Conservation (phyloP, 2,797 vertebrate genomes). For the Pangasius mekongensis region DNA sequence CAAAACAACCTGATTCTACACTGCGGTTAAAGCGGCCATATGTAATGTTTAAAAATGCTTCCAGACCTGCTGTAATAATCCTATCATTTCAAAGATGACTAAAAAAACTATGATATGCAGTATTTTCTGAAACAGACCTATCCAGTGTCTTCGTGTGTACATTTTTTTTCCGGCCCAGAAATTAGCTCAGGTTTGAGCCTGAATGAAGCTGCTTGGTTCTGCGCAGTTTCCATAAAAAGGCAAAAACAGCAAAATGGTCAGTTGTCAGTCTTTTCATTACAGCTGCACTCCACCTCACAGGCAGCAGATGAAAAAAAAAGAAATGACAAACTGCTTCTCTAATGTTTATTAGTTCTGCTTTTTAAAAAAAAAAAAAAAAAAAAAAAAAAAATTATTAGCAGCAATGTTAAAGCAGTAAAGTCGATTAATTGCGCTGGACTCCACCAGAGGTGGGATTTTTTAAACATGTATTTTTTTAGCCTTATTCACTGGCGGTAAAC, state of each 20-base stretch:
- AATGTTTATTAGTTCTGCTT: neutral
- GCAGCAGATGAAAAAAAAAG: neutral
- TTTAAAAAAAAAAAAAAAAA: neutral
- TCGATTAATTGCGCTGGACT: neutral
- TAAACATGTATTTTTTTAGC: neutral
- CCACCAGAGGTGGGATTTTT: neutral
- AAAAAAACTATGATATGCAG: neutral
- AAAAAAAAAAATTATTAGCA: neutral
- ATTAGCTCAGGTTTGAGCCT: neutral
- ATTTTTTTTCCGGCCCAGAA: neutral
- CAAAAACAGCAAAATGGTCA: neutral
- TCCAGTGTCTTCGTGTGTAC: neutral
- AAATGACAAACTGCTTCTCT: neutral
- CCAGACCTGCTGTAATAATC: too few relatives aligned
- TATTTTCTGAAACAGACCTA: neutral
- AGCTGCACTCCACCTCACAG: neutral
- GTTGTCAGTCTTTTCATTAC: neutral
- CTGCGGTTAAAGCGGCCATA: neutral
- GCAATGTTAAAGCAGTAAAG: neutral
- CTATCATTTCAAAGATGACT: neutral
- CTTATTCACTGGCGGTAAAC: neutral
- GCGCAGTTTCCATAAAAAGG: neutral
- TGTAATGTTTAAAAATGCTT: neutral
- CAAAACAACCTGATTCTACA: neutral
- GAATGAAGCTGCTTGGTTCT: neutral